Percentiles rank a stretch among this genome's conserved stretches.
These are phyloP conservation scores for Hyposoter didymator DNA, from an alignment of 2,888 invertebrate species.

Conservation along the genomic window DNA sequence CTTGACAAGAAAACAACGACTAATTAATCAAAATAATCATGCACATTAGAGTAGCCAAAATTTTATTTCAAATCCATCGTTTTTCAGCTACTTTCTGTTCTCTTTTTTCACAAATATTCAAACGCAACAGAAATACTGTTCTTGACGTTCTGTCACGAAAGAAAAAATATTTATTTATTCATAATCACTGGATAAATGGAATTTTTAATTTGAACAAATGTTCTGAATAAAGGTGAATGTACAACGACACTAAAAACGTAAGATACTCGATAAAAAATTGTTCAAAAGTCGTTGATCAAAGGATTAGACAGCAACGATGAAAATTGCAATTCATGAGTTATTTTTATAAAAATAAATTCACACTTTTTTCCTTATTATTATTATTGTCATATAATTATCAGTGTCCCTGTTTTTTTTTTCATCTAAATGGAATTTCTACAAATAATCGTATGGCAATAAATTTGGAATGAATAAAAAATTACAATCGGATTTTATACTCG, in stretches of 20 bases:
- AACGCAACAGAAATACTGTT: background rate
- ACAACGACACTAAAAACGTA: no score
- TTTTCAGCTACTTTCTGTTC: background rate
- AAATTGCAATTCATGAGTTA: background rate
- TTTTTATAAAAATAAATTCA: background rate
- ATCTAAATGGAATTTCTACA: no score
- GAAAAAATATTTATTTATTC: background rate
- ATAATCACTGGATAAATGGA: no score
- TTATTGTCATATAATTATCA: background rate
- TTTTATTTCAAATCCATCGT: background rate
- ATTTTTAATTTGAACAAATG: no score
- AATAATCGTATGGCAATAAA: background rate
- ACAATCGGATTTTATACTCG: background rate
- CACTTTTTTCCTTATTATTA: background rate
- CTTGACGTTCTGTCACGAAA: background rate
- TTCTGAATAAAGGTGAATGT: no score
- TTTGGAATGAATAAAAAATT: background rate
- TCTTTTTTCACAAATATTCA: background rate
- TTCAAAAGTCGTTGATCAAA: background rate
- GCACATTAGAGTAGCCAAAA: background rate
- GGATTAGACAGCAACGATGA: background rate
- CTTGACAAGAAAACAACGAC: slow-evolving; percentile 57
- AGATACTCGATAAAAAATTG: no score
- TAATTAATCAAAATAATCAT: background rate
- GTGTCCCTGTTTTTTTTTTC: no score